phyloP scores from a whole-genome alignment of 2,888 invertebrate species.

The Notodonta ziczac region DNA sequence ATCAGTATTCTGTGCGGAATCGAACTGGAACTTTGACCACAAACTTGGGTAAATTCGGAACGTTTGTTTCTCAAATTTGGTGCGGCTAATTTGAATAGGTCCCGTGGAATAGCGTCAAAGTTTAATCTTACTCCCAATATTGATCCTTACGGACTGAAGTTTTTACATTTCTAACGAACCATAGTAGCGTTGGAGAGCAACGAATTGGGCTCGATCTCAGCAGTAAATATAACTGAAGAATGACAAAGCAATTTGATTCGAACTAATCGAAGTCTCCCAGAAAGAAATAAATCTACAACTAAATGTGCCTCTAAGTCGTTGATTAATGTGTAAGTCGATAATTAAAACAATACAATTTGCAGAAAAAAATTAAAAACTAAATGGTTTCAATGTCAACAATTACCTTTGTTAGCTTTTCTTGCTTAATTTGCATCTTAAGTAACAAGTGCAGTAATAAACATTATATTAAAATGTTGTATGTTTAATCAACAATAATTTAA shows the following conservation, averaged over 20 bases:
- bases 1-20: conserved; percentile 52
- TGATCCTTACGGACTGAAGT: conserved; percentile 66
- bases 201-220: conserved; percentile 46
- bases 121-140: conserved; percentile 67
- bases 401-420: no score
- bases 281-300: conserved; percentile 18
- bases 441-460: no score
- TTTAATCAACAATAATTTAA: no score
- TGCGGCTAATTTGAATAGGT: conserved; percentile 60
- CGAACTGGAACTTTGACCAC: conserved; percentile 52
- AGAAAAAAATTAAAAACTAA: no score
- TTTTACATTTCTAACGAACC: conserved; percentile 75
- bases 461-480: no score
- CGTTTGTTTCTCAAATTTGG: conserved; percentile 53
- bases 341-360: no score
- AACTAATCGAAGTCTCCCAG: conserved; percentile 20
- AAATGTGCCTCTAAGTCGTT: neutral
- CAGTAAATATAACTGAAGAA: conserved; percentile 35
- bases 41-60: conserved; percentile 47
- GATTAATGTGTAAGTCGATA: neutral
- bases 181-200: conserved; percentile 56
- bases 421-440: no score
- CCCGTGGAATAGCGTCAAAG: conserved; percentile 54
- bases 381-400: no score
- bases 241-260: conserved; percentile 38